These are phyloP conservation scores for Mizuhopecten yessoensis DNA, from an alignment of 1,140 invertebrate species.

Conservation along the genomic window DNA sequence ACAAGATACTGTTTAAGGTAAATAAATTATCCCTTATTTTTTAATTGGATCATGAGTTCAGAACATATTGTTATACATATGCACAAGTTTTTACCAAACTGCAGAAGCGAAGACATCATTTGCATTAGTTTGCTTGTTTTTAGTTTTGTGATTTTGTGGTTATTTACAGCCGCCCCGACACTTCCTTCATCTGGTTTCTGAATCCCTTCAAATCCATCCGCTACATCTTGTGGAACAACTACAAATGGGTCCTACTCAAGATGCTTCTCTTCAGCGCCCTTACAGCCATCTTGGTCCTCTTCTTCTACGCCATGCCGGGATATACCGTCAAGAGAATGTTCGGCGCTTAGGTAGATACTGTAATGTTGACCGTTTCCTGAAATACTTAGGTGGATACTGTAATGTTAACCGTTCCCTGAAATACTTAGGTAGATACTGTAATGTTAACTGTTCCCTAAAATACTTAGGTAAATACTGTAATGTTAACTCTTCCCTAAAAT, in stretches of 20 bases:
- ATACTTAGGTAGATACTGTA: constrained; percentile 82
- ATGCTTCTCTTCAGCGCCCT: constrained; percentile 87
- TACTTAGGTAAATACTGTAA: not conserved
- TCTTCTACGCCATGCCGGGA: constrained; percentile 94
- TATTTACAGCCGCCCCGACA: constrained; percentile 92
- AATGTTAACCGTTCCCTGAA: not conserved
- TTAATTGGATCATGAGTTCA: too few species aligned
- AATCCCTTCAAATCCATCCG: constrained; percentile 95
- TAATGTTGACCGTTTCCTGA: not conserved
- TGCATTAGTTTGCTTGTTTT: too few species aligned
- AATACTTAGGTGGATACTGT: not conserved
- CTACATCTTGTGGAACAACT: constrained; percentile 96
- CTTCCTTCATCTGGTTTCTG: constrained; percentile 96
- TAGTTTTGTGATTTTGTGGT: not conserved
- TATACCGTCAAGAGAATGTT: constrained; percentile 94
- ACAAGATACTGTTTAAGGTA: too few species aligned
- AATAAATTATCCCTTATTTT: too few species aligned
- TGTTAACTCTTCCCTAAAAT: not conserved
- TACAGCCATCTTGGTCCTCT: constrained; percentile 87
- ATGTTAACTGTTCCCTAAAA: not conserved
- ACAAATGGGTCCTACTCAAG: constrained; percentile 95
- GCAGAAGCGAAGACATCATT: too few species aligned
- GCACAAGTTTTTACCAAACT: too few species aligned
- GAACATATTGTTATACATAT: too few species aligned
- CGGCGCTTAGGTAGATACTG: constrained; percentile 86